Percentiles rank a stretch among this genome's conserved stretches.
Evolutionary conservation across 2,113 vertebrate species (phyloP).

Genomic region (Silurus asotus): DNA sequence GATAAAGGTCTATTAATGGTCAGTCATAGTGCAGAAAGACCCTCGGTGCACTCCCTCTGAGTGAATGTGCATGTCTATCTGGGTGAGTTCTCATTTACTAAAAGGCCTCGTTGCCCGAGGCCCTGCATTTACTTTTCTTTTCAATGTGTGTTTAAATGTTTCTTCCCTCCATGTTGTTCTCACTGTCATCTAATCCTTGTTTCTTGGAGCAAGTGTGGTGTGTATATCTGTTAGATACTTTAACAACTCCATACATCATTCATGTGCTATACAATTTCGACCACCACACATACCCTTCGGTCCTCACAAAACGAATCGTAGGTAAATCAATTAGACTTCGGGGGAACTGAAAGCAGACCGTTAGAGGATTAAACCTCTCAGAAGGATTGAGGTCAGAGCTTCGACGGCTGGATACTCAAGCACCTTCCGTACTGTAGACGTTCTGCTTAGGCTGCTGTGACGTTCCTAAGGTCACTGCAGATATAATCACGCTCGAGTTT

Average conservation of each 20-base stretch:
- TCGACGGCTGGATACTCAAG: neutral
- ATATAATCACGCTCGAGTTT: neutral
- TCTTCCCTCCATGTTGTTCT: neutral
- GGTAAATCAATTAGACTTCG: neutral
- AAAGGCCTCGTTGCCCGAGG: neutral
- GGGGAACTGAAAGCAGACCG: neutral
- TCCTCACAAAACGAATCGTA: neutral
- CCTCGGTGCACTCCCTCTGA: neutral
- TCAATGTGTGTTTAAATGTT: neutral
- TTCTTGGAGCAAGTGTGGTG: neutral
- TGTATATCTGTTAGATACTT: neutral
- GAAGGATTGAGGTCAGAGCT: constrained; percentile 25
- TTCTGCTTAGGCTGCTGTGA: neutral
- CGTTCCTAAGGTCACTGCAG: neutral
- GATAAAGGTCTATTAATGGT: neutral
- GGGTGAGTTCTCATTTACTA: neutral
- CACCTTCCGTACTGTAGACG: neutral
- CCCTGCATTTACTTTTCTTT: neutral
- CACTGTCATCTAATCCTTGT: neutral
- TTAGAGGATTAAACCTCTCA: constrained; percentile 9
- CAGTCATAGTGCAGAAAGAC: neutral
- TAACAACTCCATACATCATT: neutral
- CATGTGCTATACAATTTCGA: neutral
- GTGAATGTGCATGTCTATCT: neutral
- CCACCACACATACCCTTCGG: neutral